Percentiles rank a stretch among this genome's conserved stretches.
phyloP scores from a whole-genome alignment of 1,140 invertebrate species.

The Bombus polaris region DNA sequence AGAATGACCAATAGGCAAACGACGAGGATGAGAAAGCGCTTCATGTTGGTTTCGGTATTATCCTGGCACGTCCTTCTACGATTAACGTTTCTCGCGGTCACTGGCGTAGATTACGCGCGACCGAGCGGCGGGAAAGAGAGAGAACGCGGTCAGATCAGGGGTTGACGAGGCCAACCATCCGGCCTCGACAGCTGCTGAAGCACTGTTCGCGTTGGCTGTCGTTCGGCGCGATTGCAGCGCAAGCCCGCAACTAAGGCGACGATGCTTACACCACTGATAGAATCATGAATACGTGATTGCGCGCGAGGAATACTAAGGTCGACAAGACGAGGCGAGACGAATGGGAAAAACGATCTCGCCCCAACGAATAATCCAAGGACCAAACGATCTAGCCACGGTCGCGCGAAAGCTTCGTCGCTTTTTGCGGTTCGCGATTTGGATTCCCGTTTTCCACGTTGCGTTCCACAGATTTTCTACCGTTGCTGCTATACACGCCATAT shows the following conservation, averaged over 20 bases:
- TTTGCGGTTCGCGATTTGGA: background rate
- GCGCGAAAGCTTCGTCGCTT: slow-evolving; percentile 1
- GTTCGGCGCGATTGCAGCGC: slow-evolving; percentile 65
- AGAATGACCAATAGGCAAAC: slow-evolving; percentile 66
- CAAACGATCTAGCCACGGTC: background rate
- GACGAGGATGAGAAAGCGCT: slow-evolving; percentile 60
- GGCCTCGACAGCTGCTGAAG: slow-evolving; percentile 73
- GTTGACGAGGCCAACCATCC: slow-evolving; percentile 71
- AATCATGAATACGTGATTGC: slow-evolving; percentile 39
- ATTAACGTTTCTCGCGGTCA: background rate
- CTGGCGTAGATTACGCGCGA: slow-evolving; percentile 3
- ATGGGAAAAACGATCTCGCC: slow-evolving; percentile 5
- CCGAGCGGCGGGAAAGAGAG: slow-evolving; percentile 6
- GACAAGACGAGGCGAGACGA: slow-evolving; percentile 19
- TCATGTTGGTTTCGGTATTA: slow-evolving; percentile 62
- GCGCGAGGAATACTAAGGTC: background rate
- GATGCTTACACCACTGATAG: slow-evolving; percentile 23
- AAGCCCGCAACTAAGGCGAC: slow-evolving; percentile 56
- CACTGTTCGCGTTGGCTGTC: slow-evolving; percentile 72
- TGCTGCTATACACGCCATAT: background rate
- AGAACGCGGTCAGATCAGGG: slow-evolving; percentile 24
- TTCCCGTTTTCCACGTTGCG: background rate
- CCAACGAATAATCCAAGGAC: slow-evolving; percentile 27
- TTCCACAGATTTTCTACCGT: background rate
- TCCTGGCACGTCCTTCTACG: slow-evolving; percentile 42